Percentiles rank a stretch among this genome's conserved stretches.
Evolutionary conservation across 2,797 vertebrate species (phyloP).

Genomic region (Cryptoblepharus egeriae): DNA sequence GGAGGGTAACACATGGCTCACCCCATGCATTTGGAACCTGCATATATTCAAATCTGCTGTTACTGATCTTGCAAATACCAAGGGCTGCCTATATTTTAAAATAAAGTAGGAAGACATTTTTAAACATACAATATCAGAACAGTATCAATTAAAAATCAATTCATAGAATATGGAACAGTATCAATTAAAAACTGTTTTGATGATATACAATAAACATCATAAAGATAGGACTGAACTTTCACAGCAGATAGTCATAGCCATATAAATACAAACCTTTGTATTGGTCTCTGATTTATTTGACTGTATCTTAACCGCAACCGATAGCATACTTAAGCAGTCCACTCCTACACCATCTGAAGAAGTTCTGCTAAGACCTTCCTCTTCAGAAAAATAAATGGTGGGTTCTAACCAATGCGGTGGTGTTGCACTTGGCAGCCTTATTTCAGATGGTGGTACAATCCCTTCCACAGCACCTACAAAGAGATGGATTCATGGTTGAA

Average conservation of each 20-base stretch:
- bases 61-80: too few relatives aligned
- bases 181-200: fast-evolving
- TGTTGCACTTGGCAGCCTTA: conserved; percentile 86
- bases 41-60: too few relatives aligned
- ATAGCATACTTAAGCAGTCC: conserved; percentile 92
- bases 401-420: conserved; percentile 95
- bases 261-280: conserved; percentile 85
- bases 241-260: not conserved
- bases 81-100: too few relatives aligned
- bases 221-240: not conserved
- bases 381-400: conserved; percentile 91
- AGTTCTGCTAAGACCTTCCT: conserved; percentile 80
- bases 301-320: conserved; percentile 92
- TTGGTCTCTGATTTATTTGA: conserved; percentile 92
- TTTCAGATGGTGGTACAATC: conserved; percentile 77
- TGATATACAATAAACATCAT: not conserved
- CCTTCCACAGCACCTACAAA: conserved; percentile 87
- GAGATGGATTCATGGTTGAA: conserved; percentile 7
- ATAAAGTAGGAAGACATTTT: not conserved
- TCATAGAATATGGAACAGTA: too few relatives aligned
- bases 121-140: too few relatives aligned
- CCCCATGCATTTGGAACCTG: too few relatives aligned
- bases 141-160: not conserved
- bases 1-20: too few relatives aligned
- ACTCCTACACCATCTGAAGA: conserved; percentile 86